These are phyloP conservation scores for Athene noctua DNA, from an alignment of 2,113 vertebrate species.

Conservation along the genomic window DNA sequence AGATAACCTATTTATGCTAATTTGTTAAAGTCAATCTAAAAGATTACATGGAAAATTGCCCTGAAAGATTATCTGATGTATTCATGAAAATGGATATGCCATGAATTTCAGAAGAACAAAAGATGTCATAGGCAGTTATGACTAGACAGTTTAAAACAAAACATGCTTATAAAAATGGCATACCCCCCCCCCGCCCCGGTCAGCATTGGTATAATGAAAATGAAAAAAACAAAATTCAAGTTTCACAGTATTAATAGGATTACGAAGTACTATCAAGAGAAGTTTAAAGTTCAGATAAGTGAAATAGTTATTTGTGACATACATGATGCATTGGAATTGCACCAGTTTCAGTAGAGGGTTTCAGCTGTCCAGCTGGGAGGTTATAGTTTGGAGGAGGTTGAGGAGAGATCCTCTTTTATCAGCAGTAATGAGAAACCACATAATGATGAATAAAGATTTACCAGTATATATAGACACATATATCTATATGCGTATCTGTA, in stretches of 20 bases:
- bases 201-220: neutral
- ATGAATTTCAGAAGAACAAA: neutral
- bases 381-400: neutral
- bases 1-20: neutral
- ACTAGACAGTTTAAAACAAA: neutral
- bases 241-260: neutral
- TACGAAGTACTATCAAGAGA: neutral
- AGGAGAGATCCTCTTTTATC: neutral
- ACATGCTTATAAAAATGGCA: neutral
- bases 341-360: neutral
- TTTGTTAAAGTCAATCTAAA: neutral
- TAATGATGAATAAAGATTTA: neutral
- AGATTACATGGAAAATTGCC: neutral
- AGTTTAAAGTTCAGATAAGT: neutral
- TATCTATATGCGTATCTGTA: neutral
- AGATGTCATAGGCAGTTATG: neutral
- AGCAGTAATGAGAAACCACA: neutral
- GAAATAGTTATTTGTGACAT: neutral
- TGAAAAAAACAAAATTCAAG: neutral
- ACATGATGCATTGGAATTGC: fast-evolving
- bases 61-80: neutral
- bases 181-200: fast-evolving
- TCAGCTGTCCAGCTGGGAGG: neutral
- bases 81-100: neutral
- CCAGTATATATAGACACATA: neutral